phyloP scores from a whole-genome alignment of 2,113 vertebrate genomes.

The Heptranchias perlo region DNA sequence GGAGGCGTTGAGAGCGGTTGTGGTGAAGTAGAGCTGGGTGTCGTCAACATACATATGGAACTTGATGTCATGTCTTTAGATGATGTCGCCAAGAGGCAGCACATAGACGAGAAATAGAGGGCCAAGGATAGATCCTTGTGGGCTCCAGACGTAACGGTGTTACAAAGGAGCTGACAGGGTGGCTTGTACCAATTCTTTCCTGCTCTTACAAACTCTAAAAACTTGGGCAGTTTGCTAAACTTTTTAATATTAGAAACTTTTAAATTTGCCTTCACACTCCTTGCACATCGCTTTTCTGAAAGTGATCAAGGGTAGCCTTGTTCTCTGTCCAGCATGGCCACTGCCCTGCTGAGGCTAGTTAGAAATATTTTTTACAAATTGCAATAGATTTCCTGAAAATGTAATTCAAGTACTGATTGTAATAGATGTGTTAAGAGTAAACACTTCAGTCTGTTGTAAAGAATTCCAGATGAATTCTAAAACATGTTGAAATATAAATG shows the following conservation, averaged over 20 bases:
- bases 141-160: background rate
- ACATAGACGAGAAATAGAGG: too few relatives aligned
- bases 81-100: too few relatives aligned
- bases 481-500: conserved; percentile 22
- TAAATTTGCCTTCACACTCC: background rate
- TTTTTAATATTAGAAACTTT: background rate
- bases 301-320: background rate
- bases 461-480: background rate
- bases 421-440: background rate
- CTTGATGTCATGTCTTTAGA: too few relatives aligned
- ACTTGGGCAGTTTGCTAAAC: background rate
- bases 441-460: background rate
- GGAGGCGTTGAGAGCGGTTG: too few relatives aligned
- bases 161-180: background rate
- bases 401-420: background rate
- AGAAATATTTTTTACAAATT: background rate
- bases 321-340: background rate
- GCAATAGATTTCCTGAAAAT: background rate
- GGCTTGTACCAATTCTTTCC: background rate
- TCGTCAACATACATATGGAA: too few relatives aligned
- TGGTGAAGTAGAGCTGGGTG: too few relatives aligned
- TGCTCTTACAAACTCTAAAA: background rate
- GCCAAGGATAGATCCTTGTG: too few relatives aligned
- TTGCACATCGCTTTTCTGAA: background rate
- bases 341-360: background rate